These are phyloP conservation scores for Actenoides hombroni DNA, from an alignment of 2,113 vertebrate genomes.

Conservation along the genomic window DNA sequence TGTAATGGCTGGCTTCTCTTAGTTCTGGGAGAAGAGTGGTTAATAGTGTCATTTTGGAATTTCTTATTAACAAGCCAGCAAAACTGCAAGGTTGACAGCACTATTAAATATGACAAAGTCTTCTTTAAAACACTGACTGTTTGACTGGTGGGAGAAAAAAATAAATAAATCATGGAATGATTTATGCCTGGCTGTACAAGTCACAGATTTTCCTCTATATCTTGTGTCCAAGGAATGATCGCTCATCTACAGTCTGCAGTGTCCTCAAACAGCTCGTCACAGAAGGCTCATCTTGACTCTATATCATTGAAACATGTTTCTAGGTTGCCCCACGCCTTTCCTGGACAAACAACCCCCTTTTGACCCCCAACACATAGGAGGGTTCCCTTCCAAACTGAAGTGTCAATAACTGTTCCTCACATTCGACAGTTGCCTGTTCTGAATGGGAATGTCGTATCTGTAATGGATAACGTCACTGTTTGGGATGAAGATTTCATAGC, in stretches of 20 bases:
- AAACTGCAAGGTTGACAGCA: constrained; percentile 59
- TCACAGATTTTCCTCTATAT: constrained; percentile 41
- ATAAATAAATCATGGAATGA: constrained; percentile 22
- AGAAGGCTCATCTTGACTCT: background rate
- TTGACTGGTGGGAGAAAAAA: constrained; percentile 27
- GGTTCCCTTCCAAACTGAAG: background rate
- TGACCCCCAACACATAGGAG: fast-evolving
- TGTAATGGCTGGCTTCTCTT: background rate
- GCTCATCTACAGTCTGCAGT: constrained; percentile 28
- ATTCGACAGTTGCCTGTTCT: background rate
- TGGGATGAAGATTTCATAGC: background rate
- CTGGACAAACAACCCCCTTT: background rate
- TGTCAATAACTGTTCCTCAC: background rate
- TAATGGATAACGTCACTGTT: background rate
- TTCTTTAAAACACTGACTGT: constrained; percentile 61
- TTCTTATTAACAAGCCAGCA: constrained; percentile 51
- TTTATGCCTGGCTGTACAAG: constrained; percentile 42
- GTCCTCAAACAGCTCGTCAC: constrained; percentile 26
- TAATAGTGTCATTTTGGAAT: constrained; percentile 41
- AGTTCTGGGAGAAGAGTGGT: background rate
- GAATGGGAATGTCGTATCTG: background rate
- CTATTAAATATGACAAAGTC: constrained; percentile 73
- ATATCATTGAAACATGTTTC: background rate
- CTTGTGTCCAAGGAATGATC: constrained; percentile 38
- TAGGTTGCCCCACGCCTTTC: background rate